A percentile compares a stretch with the other conserved stretches of the same genome.
Evolutionary conservation across 2,888 invertebrate genomes (phyloP).

Genomic region (Orchesellides sinensis): DNA sequence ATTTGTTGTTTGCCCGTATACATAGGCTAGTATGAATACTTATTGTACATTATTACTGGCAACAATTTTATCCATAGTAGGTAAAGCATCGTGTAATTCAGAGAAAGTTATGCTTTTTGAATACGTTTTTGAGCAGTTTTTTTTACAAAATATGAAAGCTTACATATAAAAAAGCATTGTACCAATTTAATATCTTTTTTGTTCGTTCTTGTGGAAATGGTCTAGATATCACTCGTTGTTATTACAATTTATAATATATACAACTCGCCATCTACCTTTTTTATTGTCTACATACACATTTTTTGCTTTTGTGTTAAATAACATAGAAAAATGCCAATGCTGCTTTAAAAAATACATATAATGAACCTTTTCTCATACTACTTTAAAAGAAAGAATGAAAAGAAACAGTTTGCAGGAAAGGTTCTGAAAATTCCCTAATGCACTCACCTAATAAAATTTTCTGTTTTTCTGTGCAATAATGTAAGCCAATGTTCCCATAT

Average conservation of each 20-base stretch:
- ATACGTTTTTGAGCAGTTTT: not conserved
- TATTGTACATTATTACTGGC: not conserved
- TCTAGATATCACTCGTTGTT: constrained; percentile 8
- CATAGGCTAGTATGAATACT: not conserved
- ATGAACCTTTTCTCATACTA: not conserved
- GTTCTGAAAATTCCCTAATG: constrained; percentile 14
- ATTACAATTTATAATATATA: not conserved
- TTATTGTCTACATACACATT: not conserved
- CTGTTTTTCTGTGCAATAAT: not conserved
- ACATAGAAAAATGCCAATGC: not conserved
- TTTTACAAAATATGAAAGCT: not conserved
- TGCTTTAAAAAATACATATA: not conserved
- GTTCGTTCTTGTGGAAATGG: constrained; percentile 26
- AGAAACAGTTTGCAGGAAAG: not conserved
- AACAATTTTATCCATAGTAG: not conserved
- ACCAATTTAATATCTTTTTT: constrained; percentile 13
- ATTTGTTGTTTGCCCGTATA: not conserved
- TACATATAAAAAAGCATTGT: not conserved
- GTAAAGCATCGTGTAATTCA: not conserved
- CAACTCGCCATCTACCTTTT: not conserved
- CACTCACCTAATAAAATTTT: constrained; percentile 5
- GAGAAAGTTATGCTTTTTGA: constrained; percentile 22
- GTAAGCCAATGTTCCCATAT: too few species aligned
- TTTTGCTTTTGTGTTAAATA: not conserved
- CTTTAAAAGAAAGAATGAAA: not conserved